Conservation (phyloP, 2,888 invertebrate species). For the Tortrix viridana region DNA sequence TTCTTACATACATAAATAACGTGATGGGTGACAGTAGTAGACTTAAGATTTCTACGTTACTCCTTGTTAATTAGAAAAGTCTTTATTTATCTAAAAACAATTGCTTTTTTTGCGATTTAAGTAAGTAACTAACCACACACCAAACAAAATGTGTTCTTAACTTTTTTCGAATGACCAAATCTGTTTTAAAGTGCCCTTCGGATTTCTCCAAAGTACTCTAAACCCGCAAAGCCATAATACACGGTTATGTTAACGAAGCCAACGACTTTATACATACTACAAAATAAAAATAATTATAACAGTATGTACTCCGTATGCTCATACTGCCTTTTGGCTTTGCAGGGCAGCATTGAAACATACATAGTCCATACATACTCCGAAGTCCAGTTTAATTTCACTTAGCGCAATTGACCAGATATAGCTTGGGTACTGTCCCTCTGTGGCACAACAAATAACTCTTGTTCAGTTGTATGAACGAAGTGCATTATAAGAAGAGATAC, state of each 20-base stretch:
- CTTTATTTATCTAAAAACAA: too few relatives aligned
- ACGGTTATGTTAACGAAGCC: conserved; percentile 17
- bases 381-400: conserved; percentile 33
- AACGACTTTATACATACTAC: conserved; percentile 16
- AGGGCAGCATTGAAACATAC: too few relatives aligned
- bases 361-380: too few relatives aligned
- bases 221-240: conserved; percentile 15
- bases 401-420: conserved; percentile 30
- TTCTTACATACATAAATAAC: too few relatives aligned
- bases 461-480: background rate
- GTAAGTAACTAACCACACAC: background rate
- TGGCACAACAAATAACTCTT: conserved; percentile 16
- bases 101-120: background rate
- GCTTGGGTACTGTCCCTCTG: conserved; percentile 16
- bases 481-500: too few relatives aligned
- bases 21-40: too few relatives aligned
- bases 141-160: background rate
- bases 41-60: too few relatives aligned
- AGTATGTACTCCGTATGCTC: too few relatives aligned
- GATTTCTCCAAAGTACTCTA: conserved; percentile 7
- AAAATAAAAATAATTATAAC: too few relatives aligned
- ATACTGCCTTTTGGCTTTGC: too few relatives aligned
- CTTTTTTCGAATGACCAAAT: background rate
- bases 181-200: conserved; percentile 9
- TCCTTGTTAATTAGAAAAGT: too few relatives aligned